Evolutionary conservation across 2,888 invertebrate genomes (phyloP), one percentile per base, ranked within the genome.

Genomic region (Lingula anatina): DNA sequence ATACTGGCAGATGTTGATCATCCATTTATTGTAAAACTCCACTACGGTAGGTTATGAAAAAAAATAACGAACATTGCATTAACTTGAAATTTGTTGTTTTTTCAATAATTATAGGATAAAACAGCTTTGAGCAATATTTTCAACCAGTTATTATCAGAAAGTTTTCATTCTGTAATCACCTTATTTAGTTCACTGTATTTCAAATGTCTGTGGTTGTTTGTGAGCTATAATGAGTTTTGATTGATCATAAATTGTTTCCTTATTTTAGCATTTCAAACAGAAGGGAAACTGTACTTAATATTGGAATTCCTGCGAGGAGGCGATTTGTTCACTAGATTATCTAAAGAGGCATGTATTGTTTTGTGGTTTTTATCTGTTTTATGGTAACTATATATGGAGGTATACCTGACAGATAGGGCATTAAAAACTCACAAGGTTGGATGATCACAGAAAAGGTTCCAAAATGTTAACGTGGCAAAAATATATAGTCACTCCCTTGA

Each of bases 1-100:
- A 99, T 99, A 73, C 81, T 99, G 65, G 97, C 96, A 5, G 97
- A 99, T 80, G 95, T 99, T 64, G 89, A 92, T 49, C 97, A 99
- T 82, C 96, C 99, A 44, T 99, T 99, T 80, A 96, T 99, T 71
- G 99, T 99, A 45, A 89, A 90, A 76, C 82, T 99, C 59, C 96
- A 99, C 78, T 99, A 99, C 81, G 81, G 81, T 81, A 64, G 64
- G 64, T 28, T n/a, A n/a, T n/a, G 44, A 31, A 36, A 36, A 36
- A 20, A 36, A 18, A 18, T 18, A 20, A 36, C 5, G 5, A 36
- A 36, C 20, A 20, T 20, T 36, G n/a, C n/a, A n/a, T 18, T 12
- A 25, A 23, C n/a, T 46, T 44, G n/a, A n/a, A 36, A 36, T 3
- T 5, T 36, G 20, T 18, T 36, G 36, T 36, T 36, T 36, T 36